Percentiles rank a stretch among this genome's conserved stretches.
Evolutionary conservation across 2,113 vertebrate genomes (phyloP).

Genomic region (Carassius carassius): DNA sequence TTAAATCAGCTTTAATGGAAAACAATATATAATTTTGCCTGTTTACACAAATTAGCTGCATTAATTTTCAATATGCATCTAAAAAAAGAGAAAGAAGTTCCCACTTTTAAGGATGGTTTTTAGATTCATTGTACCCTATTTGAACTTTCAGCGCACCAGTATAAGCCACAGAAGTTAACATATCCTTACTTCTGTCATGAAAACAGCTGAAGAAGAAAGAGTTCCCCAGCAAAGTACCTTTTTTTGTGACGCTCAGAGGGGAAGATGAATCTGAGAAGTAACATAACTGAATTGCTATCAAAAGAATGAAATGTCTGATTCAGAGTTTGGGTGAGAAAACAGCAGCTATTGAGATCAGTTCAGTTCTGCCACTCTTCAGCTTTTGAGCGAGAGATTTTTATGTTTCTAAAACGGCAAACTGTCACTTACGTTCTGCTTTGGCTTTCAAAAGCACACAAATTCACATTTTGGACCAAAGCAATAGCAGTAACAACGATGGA

Average conservation of each 20-base stretch:
- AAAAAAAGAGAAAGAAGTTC: background rate
- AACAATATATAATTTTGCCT: background rate
- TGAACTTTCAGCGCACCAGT: too few species aligned
- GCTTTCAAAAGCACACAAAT: slow-evolving; percentile 5
- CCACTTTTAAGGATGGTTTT: too few species aligned
- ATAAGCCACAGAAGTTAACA: background rate
- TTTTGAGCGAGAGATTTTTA: slow-evolving; percentile 1
- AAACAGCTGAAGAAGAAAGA: background rate
- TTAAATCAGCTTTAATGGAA: background rate
- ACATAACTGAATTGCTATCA: background rate
- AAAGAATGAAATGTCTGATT: slow-evolving; percentile 34
- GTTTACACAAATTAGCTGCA: background rate
- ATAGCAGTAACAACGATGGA: background rate
- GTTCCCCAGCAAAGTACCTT: too few species aligned
- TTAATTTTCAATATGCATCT: background rate
- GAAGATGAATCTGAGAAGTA: slow-evolving; percentile 7
- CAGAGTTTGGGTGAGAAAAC: slow-evolving; percentile 7
- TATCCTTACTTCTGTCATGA: background rate
- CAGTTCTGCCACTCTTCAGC: slow-evolving; percentile 11
- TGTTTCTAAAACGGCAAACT: slow-evolving; percentile 23
- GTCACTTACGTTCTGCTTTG: background rate
- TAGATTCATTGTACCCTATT: too few species aligned
- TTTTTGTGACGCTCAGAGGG: too few species aligned
- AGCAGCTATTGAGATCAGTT: slow-evolving; percentile 28
- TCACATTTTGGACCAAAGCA: slow-evolving; percentile 22